Conservation (phyloP, 2,113 vertebrate genomes). For the Bos taurus region DNA sequence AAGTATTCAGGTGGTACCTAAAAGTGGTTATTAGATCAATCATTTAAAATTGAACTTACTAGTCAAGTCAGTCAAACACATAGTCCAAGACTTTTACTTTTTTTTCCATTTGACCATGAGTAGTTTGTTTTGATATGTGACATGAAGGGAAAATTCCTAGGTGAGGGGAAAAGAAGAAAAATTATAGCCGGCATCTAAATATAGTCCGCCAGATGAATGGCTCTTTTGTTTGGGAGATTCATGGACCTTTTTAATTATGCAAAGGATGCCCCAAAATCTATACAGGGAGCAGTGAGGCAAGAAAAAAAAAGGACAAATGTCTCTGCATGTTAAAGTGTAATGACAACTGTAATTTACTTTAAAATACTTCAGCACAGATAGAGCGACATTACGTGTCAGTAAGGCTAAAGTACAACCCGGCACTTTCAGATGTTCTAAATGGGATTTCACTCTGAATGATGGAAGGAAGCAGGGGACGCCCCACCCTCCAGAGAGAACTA, state of each 20-base stretch:
- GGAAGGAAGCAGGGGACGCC: not conserved
- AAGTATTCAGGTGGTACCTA: not conserved
- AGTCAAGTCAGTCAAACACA: not conserved
- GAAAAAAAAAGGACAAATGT: not conserved
- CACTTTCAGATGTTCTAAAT: not conserved
- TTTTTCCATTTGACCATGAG: not conserved
- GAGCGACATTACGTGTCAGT: not conserved
- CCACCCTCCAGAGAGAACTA: not conserved
- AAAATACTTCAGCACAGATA: not conserved
- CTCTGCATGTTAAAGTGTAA: not conserved
- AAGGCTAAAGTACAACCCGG: not conserved
- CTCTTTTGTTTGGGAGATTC: not conserved
- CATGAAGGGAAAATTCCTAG: constrained; percentile 7
- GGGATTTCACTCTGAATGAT: not conserved
- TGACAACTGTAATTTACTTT: not conserved
- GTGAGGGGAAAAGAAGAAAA: not conserved
- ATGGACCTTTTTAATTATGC: not conserved
- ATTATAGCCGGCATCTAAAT: not conserved
- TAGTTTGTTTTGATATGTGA: not conserved
- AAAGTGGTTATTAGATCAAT: not conserved
- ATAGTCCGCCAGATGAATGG: not conserved
- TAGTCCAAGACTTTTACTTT: not conserved
- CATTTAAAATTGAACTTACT: not conserved
- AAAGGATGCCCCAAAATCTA: not conserved
- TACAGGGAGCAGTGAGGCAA: not conserved